Evolutionary conservation across 1,140 invertebrate species (phyloP).

Genomic region (Cherax quadricarinatus): DNA sequence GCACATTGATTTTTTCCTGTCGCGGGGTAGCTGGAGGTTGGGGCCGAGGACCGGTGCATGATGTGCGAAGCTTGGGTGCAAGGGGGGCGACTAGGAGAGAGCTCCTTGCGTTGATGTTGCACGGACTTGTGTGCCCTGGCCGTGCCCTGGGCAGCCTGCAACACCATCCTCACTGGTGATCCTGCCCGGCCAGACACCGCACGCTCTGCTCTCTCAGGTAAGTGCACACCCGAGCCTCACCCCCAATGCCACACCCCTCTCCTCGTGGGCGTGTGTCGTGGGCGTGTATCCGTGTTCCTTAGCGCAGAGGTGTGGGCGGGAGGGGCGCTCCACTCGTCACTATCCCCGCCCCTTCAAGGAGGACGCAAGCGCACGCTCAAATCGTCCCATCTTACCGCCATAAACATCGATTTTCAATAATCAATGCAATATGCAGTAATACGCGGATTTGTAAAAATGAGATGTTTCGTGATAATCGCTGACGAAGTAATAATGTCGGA

Average conservation of each 20-base stretch:
- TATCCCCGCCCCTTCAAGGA: conserved; percentile 7
- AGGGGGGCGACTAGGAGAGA: background rate
- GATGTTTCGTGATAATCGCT: conserved; percentile 63
- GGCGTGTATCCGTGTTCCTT: background rate
- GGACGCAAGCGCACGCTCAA: conserved; percentile 20
- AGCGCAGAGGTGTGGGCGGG: conserved; percentile 50
- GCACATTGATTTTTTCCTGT: conserved; percentile 26
- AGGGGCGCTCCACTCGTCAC: conserved; percentile 8
- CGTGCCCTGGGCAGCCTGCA: conserved; percentile 47
- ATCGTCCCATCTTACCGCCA: conserved; percentile 39
- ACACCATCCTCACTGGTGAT: conserved; percentile 21
- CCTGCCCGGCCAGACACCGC: conserved; percentile 16
- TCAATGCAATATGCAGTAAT: conserved; percentile 65
- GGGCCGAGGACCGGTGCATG: background rate
- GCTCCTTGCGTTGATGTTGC: conserved; percentile 2
- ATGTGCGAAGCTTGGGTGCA: background rate
- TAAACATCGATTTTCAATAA: conserved; percentile 62
- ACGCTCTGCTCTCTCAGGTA: conserved; percentile 33
- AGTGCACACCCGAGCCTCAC: background rate
- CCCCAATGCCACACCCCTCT: conserved; percentile 14
- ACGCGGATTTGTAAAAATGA: conserved; percentile 58
- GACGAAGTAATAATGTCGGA: conserved; percentile 30
- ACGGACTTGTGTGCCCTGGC: background rate
- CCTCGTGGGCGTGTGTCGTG: conserved; percentile 23
- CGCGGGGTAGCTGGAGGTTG: background rate